A percentile compares a stretch with the other conserved stretches of the same genome.
These are phyloP conservation scores for Drosophila austrosaltans DNA, from an alignment of 2,888 invertebrate genomes.

Conservation along the genomic window DNA sequence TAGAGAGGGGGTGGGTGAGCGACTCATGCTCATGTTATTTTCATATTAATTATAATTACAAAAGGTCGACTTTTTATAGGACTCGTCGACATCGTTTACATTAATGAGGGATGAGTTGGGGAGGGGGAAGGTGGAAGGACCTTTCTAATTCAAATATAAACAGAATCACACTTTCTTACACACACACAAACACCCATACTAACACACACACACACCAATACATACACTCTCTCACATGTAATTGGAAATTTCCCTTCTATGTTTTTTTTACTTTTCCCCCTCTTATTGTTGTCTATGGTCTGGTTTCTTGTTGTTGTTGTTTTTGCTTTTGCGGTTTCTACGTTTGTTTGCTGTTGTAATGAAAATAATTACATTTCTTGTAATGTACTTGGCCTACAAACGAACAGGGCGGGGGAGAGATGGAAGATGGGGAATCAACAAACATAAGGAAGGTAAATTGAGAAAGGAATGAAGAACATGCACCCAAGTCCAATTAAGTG, in stretches of 20 bases:
- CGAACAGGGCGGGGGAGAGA: slow-evolving; percentile 9
- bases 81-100: slow-evolving; percentile 55
- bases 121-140: neutral
- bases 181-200: slow-evolving; percentile 19
- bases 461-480: slow-evolving; percentile 1
- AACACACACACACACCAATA: slow-evolving; percentile 11
- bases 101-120: slow-evolving; percentile 57
- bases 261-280: slow-evolving; percentile 20
- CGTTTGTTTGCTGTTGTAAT: slow-evolving; percentile 50
- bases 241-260: slow-evolving; percentile 35
- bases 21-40: slow-evolving; percentile 50
- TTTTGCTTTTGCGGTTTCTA: slow-evolving; percentile 8
- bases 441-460: slow-evolving; percentile 12
- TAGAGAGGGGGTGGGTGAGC: neutral
- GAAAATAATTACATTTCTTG: slow-evolving; percentile 67
- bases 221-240: slow-evolving; percentile 1
- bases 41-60: slow-evolving; percentile 74
- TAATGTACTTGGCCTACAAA: slow-evolving; percentile 46
- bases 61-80: slow-evolving; percentile 59
- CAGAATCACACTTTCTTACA: slow-evolving; percentile 23
- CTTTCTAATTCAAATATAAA: slow-evolving; percentile 42
- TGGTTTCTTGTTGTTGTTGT: slow-evolving; percentile 10
- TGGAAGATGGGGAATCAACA: neutral
- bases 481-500: slow-evolving; percentile 55
- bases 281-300: slow-evolving; percentile 39